Evolutionary conservation across 2,113 vertebrate species (phyloP).

Genomic region (Talpa occidentalis): DNA sequence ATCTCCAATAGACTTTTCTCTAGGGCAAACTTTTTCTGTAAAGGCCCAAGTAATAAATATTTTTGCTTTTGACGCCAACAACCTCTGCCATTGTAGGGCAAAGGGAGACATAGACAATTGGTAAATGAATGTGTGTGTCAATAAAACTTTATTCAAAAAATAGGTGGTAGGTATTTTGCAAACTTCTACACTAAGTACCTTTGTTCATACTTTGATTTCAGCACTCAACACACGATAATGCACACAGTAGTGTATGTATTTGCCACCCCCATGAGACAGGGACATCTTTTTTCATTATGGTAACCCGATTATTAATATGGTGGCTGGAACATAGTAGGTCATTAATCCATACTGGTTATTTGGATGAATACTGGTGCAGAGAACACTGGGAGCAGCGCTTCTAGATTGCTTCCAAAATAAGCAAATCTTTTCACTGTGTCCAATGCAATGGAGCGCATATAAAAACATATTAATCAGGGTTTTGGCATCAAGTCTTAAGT

Average conservation of each 20-base stretch:
- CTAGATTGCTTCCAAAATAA: slow-evolving; percentile 36
- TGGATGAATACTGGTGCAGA: neutral
- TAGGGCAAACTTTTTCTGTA: slow-evolving; percentile 1
- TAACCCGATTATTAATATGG: neutral
- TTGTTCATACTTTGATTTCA: neutral
- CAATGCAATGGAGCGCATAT: neutral
- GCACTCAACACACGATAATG: neutral
- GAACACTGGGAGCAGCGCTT: neutral
- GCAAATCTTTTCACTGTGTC: neutral
- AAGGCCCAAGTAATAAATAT: neutral
- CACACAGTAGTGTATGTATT: neutral
- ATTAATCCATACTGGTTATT: neutral
- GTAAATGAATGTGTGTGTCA: neutral
- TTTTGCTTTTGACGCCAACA: neutral
- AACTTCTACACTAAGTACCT: neutral
- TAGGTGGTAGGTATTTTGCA: neutral
- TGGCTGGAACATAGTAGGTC: neutral
- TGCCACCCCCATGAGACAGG: neutral
- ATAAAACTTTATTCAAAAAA: slow-evolving; percentile 37
- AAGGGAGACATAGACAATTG: neutral
- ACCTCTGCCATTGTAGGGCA: neutral
- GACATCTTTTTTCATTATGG: neutral
- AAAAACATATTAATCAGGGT: neutral
- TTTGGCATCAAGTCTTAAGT: neutral
- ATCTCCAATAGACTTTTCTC: neutral